Evolutionary conservation across 2,797 vertebrate genomes (phyloP), one percentile per base, ranked within the genome.

Genomic region (Pyrocephalus nanus): DNA sequence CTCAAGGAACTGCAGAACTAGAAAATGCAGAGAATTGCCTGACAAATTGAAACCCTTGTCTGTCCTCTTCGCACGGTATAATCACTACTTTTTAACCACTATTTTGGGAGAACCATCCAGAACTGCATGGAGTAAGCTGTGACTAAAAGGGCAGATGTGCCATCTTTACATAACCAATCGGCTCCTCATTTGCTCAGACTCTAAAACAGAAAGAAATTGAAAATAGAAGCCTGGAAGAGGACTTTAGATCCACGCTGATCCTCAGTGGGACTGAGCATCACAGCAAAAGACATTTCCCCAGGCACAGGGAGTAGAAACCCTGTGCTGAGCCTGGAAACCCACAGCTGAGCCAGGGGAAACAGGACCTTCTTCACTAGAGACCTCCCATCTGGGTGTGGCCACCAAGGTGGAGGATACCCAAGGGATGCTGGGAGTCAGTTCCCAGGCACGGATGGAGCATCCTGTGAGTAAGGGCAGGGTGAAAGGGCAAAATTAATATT

Each of bases 261-360:
- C 61, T 67, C 78, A 74, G 42, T 69, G 69, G 61, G 65, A 72
- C 34, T 57, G 38, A 90, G 36, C 27, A 51, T 54, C 47, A 36
- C 61, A 88, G 82, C 21, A 72, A 76, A 92, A 91, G 38, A 29
- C 25, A 18, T 92, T 88, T 92, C 90, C 65, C 54, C 85, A 93
- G 53, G 38, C 43, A 58, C 7, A 38, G 22, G 45, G 61, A 83
- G 25, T 45, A 12, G 38, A 94, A 94, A 40, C 3, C 43, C 21
- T 40, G 40, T 40, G 40, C 40, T 40, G 40, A 40, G 40, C 40
- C 40, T 40, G 40, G 40, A 40, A 40, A 40, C 15, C 67, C 12
- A 29, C 55, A 73, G 17, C 26, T 74, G 57, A 93, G 45, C 48
- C 69, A 80, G 38, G 27, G 30, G 75, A 83, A 91, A 67, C 27